Percentiles rank a stretch among this genome's conserved stretches.
Conservation (phyloP, 2,888 invertebrate species). For the Metallyticus violacea region DNA sequence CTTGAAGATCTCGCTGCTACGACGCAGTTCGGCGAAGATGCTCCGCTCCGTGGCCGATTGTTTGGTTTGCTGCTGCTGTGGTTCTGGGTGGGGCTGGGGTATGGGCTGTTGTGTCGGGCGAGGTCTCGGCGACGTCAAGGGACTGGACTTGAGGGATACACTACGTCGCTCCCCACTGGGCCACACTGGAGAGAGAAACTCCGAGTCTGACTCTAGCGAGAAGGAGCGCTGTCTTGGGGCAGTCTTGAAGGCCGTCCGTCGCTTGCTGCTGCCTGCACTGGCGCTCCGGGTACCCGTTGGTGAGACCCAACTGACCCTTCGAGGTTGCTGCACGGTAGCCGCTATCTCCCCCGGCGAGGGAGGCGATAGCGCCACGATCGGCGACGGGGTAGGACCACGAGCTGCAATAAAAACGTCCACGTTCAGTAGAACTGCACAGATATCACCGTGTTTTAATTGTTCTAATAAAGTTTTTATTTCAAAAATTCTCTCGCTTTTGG, state of each 20-base stretch:
- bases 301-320: constrained; percentile 41
- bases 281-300: constrained; percentile 11
- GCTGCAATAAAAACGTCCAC: background rate
- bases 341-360: constrained; percentile 16
- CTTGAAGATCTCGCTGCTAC: constrained; percentile 46
- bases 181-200: constrained; percentile 36
- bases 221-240: constrained; percentile 42
- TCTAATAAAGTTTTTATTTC: too few species aligned
- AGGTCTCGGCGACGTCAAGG: constrained; percentile 38
- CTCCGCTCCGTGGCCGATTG: constrained; percentile 39
- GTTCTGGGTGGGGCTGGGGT: constrained; percentile 30
- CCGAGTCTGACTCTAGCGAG: constrained; percentile 43
- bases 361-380: constrained; percentile 36
- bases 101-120: background rate
- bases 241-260: constrained; percentile 34
- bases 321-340: constrained; percentile 22
- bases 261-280: constrained; percentile 21
- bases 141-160: constrained; percentile 43
- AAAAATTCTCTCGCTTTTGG: too few species aligned
- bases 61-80: constrained; percentile 35
- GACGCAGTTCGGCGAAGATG: constrained; percentile 45
- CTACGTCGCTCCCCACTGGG: constrained; percentile 40
- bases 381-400: constrained; percentile 26
- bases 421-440: too few species aligned
- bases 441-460: too few species aligned